A percentile compares a stretch with the other conserved stretches of the same genome.
Conservation (phyloP, 53 echinoderm and acorn worm genomes). For the Zoroaster sp. region DNA sequence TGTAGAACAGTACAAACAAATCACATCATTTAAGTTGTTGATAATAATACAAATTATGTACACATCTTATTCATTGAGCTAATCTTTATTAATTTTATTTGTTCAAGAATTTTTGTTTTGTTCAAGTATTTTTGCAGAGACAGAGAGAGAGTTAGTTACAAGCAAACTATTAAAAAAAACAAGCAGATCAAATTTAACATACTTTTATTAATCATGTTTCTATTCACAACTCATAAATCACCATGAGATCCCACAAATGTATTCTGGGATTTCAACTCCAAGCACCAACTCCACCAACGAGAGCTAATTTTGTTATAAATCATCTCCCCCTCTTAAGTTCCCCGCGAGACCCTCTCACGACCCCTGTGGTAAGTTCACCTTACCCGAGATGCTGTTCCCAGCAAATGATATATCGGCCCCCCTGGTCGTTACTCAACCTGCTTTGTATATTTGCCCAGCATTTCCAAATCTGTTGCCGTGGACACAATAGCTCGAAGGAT, state of each 20-base stretch:
- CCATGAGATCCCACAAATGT: not conserved
- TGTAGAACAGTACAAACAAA: too few relatives aligned
- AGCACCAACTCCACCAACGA: not conserved
- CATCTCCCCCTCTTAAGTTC: constrained; percentile 36
- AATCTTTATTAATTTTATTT: too few relatives aligned
- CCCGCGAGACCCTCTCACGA: not conserved
- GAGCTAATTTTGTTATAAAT: constrained; percentile 40
- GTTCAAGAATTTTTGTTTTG: too few relatives aligned
- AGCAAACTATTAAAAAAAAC: too few relatives aligned
- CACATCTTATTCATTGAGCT: too few relatives aligned
- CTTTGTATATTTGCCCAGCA: constrained; percentile 9
- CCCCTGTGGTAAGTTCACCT: not conserved
- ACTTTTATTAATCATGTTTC: too few relatives aligned
- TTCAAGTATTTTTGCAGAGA: too few relatives aligned
- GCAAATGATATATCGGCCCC: not conserved
- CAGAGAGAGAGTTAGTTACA: too few relatives aligned
- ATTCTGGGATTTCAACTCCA: not conserved
- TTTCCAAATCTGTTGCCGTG: not conserved
- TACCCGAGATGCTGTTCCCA: not conserved
- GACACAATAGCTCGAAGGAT: constrained; percentile 19
- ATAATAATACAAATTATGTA: too few relatives aligned
- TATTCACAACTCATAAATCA: not conserved
- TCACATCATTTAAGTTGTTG: too few relatives aligned
- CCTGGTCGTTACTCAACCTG: not conserved
- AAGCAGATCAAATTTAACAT: too few relatives aligned